Conservation (phyloP, 2,797 vertebrate genomes). For the Tauraco hartlaubi region DNA sequence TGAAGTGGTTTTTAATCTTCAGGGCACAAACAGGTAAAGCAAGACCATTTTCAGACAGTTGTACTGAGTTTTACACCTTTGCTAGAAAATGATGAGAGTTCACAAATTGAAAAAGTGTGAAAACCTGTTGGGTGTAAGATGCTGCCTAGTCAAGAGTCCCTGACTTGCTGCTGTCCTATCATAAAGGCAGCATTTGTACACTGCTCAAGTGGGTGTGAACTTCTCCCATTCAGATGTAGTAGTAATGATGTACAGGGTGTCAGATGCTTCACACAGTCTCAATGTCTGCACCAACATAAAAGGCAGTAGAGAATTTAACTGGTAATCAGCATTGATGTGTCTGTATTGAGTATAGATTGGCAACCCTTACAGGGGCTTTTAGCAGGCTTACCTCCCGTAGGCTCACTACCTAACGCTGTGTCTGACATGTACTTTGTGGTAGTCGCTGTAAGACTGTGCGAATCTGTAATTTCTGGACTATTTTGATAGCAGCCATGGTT, state of each 20-base stretch:
- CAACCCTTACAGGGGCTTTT: not conserved
- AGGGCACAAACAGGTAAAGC: not conserved
- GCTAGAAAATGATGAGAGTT: not conserved
- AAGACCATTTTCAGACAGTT: not conserved
- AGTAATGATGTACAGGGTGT: not conserved
- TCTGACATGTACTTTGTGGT: not conserved
- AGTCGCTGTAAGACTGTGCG: not conserved
- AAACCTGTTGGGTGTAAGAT: not conserved
- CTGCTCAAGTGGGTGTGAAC: not conserved
- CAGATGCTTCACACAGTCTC: not conserved
- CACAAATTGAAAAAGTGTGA: not conserved
- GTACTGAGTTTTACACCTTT: not conserved
- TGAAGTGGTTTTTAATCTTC: not conserved
- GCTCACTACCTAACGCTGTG: not conserved
- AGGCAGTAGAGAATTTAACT: not conserved
- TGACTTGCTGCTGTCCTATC: not conserved
- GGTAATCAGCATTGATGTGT: not conserved
- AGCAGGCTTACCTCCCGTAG: not conserved
- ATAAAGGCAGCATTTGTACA: not conserved
- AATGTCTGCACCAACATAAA: not conserved
- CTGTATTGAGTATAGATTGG: not conserved
- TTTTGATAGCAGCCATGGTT: not conserved
- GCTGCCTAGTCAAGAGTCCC: not conserved
- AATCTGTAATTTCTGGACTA: not conserved
- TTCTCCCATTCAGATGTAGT: not conserved